Percentiles rank a stretch among this genome's conserved stretches.
Conservation (phyloP, 2,113 vertebrate species). For the Mungos mungo region DNA sequence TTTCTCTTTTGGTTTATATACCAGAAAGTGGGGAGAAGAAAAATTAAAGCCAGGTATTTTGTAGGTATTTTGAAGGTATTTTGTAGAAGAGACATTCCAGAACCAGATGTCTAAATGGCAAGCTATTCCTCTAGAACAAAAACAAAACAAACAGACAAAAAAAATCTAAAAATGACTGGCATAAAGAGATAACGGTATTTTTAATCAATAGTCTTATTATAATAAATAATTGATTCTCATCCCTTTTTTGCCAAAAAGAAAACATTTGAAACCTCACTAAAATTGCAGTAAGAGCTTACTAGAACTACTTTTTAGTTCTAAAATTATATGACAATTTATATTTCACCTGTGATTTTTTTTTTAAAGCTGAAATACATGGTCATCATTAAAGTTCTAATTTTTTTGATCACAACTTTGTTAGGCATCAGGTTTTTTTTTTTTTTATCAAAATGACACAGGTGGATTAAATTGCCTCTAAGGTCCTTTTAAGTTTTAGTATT, state of each 20-base stretch:
- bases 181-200: background rate
- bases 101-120: background rate
- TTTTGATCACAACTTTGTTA: background rate
- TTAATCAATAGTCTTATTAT: background rate
- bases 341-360: background rate
- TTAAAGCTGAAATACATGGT: background rate
- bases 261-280: background rate
- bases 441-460: background rate
- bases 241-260: background rate
- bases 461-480: background rate
- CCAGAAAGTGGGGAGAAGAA: background rate
- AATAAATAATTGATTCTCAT: background rate
- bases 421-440: background rate
- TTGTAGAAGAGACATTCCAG: background rate
- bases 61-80: background rate
- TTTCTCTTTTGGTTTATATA: background rate
- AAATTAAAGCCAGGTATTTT: background rate
- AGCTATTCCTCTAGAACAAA: background rate
- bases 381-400: background rate
- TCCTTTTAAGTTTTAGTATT: background rate
- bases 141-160: too few species aligned
- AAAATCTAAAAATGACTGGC: background rate
- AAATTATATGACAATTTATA: background rate
- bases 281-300: background rate
- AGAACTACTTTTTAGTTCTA: background rate